Evolutionary conservation across 2,797 vertebrate species (phyloP), one percentile per base, ranked within the genome.

Genomic region (Hozukius guyotensis): DNA sequence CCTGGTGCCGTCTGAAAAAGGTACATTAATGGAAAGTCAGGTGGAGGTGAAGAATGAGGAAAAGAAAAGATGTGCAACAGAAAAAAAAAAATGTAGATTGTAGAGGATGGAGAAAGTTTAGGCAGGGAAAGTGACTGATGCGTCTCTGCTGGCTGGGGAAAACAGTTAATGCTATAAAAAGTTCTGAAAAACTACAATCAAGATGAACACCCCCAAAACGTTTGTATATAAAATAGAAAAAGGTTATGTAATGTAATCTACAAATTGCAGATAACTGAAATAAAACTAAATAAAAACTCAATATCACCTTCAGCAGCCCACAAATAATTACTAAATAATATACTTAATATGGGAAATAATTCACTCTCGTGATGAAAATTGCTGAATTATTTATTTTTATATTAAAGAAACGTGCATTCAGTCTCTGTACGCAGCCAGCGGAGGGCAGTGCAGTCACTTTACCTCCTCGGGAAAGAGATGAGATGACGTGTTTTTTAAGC

Each of bases 401-500:
- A 24, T 78, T 32, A 29, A 64, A 61, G 29, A 76, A 65, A 61
- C 4, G 4, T 68, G 20, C 27, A 49, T 69, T 64, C 25, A 16
- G 49, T 81, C 13, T 36, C 31, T 73, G 42, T 42, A 5, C 13
- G 20, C 63, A 56, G 5, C 71, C 75, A 82, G 31, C 76, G 78
- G 81, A 75, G 71, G 59, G 46, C 56, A 8, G 5, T 12, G 64
- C 61, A 42, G 79, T 71, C 82, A 73, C 79, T 76, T 81, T 67
- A 63, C 72, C 65, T 64, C 63, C 65, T n/a, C 55, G 67, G 63
- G 1, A 38, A 20, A 29, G n/a, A 36, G 56, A 34, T 6, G 55
- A 52, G 8, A 32, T 5, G 24, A 24, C 22, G 57, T 16, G 60
- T 24, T 61, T 79, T 79, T 82, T 75, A 96, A 77, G 91, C 92